Conservation (phyloP, 2,113 vertebrate species). For the Tichodroma muraria region DNA sequence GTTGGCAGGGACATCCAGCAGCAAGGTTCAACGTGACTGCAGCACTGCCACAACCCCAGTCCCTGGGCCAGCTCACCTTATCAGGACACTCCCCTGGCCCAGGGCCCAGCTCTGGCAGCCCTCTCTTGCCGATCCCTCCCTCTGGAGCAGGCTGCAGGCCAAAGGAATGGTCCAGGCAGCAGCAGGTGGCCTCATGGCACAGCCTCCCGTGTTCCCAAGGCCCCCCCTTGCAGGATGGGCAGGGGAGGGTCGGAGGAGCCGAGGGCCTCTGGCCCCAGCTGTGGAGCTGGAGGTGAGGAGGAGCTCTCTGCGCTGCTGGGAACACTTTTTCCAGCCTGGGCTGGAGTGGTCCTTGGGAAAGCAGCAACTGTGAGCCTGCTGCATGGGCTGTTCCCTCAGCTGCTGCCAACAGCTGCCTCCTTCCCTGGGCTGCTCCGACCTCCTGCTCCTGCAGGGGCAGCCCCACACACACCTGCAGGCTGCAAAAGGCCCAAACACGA, state of each 20-base stretch:
- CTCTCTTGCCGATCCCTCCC: neutral
- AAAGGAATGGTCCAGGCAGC: neutral
- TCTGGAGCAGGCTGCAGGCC: neutral
- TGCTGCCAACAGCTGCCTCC: neutral
- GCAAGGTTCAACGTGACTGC: neutral
- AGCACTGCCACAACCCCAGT: neutral
- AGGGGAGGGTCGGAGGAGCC: neutral
- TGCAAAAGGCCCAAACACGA: neutral
- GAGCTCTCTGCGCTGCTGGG: neutral
- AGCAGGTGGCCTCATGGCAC: rapidly evolving
- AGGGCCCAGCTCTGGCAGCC: neutral
- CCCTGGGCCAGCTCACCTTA: neutral
- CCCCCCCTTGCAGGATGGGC: neutral
- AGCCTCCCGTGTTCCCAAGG: rapidly evolving
- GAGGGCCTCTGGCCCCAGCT: too few relatives aligned
- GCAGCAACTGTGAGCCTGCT: neutral
- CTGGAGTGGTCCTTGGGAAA: neutral
- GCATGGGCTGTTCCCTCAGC: rapidly evolving
- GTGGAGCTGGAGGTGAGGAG: neutral
- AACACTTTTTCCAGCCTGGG: rapidly evolving
- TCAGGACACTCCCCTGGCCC: neutral
- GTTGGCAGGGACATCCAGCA: rapidly evolving
- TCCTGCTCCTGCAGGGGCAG: neutral
- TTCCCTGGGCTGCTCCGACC: neutral
- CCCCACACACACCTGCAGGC: neutral